phyloP scores from a whole-genome alignment of 2,888 invertebrate species.

The Mesodorylaimus sp. region DNA sequence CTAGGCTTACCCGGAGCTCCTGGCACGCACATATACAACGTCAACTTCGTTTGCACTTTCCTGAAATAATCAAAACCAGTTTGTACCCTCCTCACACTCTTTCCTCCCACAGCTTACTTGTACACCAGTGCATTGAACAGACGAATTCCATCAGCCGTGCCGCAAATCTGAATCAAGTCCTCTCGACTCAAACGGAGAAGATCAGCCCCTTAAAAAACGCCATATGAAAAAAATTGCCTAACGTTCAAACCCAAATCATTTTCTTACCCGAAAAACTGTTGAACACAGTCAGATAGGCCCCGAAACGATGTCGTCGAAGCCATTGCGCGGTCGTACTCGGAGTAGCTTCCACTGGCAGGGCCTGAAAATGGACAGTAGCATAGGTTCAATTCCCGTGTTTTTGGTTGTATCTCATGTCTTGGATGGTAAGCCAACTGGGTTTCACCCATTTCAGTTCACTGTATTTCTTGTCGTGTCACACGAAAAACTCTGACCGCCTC shows the following conservation, averaged over 20 bases:
- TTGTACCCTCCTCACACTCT: too few species aligned
- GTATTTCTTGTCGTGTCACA: too few species aligned
- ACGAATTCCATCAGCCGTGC: slow-evolving; percentile 76
- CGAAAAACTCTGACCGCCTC: too few species aligned
- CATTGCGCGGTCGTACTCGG: background rate
- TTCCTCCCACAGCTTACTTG: too few species aligned
- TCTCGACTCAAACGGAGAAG: slow-evolving; percentile 68
- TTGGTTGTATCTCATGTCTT: too few species aligned
- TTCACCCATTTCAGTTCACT: too few species aligned
- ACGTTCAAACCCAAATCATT: background rate
- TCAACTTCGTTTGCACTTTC: background rate
- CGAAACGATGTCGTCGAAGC: slow-evolving; percentile 2
- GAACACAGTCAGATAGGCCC: background rate
- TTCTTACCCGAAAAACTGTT: background rate
- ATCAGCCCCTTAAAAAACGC: slow-evolving; percentile 41
- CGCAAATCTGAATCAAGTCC: slow-evolving; percentile 81
- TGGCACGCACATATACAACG: slow-evolving; percentile 1
- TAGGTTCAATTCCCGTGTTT: too few species aligned
- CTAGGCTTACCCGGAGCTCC: background rate
- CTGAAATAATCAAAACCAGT: too few species aligned
- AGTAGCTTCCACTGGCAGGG: background rate
- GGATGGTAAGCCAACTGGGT: too few species aligned
- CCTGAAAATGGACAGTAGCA: too few species aligned
- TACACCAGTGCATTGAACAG: slow-evolving; percentile 64
- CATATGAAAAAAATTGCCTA: background rate